Base-by-base conservation (phyloP, 1,140 invertebrate genomes). In the Hesperophylax magnus region DNA sequence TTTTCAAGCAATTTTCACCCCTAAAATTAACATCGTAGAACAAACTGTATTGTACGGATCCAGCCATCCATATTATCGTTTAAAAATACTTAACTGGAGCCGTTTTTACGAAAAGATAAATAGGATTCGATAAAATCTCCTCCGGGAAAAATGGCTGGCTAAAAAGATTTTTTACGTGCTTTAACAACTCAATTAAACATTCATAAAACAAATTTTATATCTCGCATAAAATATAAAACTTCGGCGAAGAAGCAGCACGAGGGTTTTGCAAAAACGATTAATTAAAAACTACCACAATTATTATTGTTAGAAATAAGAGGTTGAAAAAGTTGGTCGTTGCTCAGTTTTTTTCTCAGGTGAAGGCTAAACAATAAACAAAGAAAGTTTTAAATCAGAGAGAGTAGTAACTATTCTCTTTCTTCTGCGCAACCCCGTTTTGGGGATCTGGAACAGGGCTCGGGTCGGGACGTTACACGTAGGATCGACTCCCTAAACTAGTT, bases 301-400 rank as follows among this genome's bases (percentile, higher is more conserved):
- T 47, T 47, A 47, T 47, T 22, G 56, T 58, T n/a, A 3, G 56
- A 58, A 58, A 58, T 58, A 22, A 34, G 20, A 27, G 27, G 24
- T 22, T 61, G 17, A 39, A 67, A 67, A 67, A 24, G 63, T 39
- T 67, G n/a, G n/a, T 11, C 63, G 27, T 15, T 67, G 63, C 24
- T 31, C 31, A 67, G 27, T 31, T 39, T 67, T 72, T 72, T n/a
- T 72, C 18, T 52, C 54, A 72, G 47, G 47, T 53, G 69, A 24
- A 72, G 69, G 69, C 47, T 72, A 53, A 72, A 72, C 69, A 72
- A 72, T 22, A 72, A 53, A 72, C 69, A 53, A 69, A 47, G 22
- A 47, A 72, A 53, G 63, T 67, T 67, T 53, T n/a, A 47, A 53
- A 72, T 67, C 63, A 72, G 47, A 18, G 69, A 52, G 69, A 72